Percentiles rank a stretch among this genome's conserved stretches.
Conservation (phyloP, 2,888 invertebrate genomes). For the Amphimallon solstitiale region DNA sequence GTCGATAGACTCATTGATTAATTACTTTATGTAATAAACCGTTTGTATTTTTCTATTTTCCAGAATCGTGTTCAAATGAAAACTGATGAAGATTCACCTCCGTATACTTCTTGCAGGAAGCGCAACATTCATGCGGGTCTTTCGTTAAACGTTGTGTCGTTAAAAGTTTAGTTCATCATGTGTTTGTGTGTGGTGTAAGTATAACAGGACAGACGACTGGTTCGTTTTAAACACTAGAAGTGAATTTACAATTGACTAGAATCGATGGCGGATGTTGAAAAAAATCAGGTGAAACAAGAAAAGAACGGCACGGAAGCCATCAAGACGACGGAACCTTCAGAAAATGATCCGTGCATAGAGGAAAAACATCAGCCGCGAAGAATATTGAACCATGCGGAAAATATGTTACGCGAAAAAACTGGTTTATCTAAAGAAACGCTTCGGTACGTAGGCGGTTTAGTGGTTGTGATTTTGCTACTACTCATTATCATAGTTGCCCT, state of each 20-base stretch:
- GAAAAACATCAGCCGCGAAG: slow-evolving; percentile 34
- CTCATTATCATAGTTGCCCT: slow-evolving; percentile 63
- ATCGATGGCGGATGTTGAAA: slow-evolving; percentile 41
- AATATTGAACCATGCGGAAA: slow-evolving; percentile 48
- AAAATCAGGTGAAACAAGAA: slow-evolving; percentile 32
- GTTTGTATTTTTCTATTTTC: too few species aligned
- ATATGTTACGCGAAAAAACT: slow-evolving; percentile 51
- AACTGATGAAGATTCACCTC: too few species aligned
- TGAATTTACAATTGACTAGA: neutral
- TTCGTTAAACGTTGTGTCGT: too few species aligned
- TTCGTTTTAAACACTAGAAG: neutral
- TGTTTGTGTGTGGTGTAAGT: too few species aligned
- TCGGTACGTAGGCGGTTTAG: slow-evolving; percentile 49
- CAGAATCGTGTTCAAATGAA: too few species aligned
- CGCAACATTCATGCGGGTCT: too few species aligned
- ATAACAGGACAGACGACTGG: too few species aligned
- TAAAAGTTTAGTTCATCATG: too few species aligned
- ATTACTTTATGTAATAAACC: too few species aligned
- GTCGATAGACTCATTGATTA: too few species aligned
- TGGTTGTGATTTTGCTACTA: slow-evolving; percentile 59
- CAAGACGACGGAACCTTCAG: slow-evolving; percentile 47
- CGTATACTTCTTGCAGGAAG: too few species aligned
- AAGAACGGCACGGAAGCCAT: slow-evolving; percentile 44
- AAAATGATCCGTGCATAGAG: slow-evolving; percentile 56
- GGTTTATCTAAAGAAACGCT: slow-evolving; percentile 54